Percentiles rank a stretch among this genome's conserved stretches.
Evolutionary conservation across 1,140 invertebrate species (phyloP).

Genomic region (Drosophila sp.): DNA sequence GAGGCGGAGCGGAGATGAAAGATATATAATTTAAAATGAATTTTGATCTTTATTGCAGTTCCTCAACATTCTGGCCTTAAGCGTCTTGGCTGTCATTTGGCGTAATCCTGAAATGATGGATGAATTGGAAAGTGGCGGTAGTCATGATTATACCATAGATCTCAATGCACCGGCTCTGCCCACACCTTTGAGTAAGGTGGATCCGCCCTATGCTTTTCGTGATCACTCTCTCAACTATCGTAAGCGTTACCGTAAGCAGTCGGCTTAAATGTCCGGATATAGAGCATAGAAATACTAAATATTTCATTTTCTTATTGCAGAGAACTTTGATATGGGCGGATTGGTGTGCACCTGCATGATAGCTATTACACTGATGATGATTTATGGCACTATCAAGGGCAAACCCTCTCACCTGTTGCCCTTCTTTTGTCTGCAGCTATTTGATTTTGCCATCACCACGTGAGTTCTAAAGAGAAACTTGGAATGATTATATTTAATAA

Average conservation of each 20-base stretch:
- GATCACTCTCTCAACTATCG: slow-evolving; percentile 86
- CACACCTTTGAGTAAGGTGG: slow-evolving; percentile 88
- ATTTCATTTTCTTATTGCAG: slow-evolving; percentile 83
- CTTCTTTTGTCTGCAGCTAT: slow-evolving; percentile 94
- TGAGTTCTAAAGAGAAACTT: slow-evolving; percentile 82
- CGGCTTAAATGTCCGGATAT: not conserved
- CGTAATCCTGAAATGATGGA: slow-evolving; percentile 87
- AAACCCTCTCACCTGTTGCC: slow-evolving; percentile 92
- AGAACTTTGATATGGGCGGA: slow-evolving; percentile 90
- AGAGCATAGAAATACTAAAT: not conserved
- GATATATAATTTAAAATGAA: slow-evolving; percentile 9
- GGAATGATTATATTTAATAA: not conserved
- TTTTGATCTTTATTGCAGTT: slow-evolving; percentile 84
- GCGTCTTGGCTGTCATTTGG: slow-evolving; percentile 89
- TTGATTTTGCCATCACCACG: slow-evolving; percentile 94
- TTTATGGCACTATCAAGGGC: slow-evolving; percentile 91
- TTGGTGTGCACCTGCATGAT: slow-evolving; percentile 91
- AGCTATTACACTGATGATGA: slow-evolving; percentile 90
- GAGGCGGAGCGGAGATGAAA: not conserved
- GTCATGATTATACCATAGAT: slow-evolving; percentile 81
- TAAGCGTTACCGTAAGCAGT: slow-evolving; percentile 83
- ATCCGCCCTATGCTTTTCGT: slow-evolving; percentile 86
- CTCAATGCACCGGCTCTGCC: slow-evolving; percentile 85
- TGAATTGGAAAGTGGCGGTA: slow-evolving; percentile 83
- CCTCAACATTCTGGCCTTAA: slow-evolving; percentile 88